Evolutionary conservation across 2,113 vertebrate genomes (phyloP), one percentile per base, ranked within the genome.

Genomic region (Eubucco bourcierii): DNA sequence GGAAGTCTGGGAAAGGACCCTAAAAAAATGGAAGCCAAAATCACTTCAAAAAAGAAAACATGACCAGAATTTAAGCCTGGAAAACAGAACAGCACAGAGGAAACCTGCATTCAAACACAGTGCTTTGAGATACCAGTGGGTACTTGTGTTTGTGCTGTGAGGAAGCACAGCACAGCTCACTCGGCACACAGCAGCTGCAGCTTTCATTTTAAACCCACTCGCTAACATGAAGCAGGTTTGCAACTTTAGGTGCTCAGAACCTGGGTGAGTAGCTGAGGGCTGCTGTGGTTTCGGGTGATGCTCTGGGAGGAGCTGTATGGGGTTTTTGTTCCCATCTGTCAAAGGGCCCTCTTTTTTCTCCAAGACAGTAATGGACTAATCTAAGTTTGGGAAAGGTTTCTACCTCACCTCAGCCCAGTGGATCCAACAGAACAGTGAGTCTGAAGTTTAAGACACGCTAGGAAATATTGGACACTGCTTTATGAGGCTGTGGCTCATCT

Each of bases 221-320:
- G n/a, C 29, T 73, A 13, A 74, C 0, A 1, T 17, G 31, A 70
- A 52, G 10, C 31, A 50, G 21, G 50, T 28, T 12, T 56, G 27
- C n/a, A 78, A n/a, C 52, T 74, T 31, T 27, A 1, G 3, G 3
- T 15, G 20, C 52, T 86, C 47, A 77, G n/a, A 75, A 63, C 12
- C 24, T 7, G 5, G 0, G 5, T 4, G 28, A 77, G 24, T 20
- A 75, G 4, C 2, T 39, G 52, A 82, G 4, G 44, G 31, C 11
- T 37, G 3, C 1, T 50, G 33, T 1, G 0, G 16, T 73, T 63
- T 29, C 7, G 8, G 3, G 12, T 6, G 47, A 29, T 56, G 15
- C 11, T 4, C 23, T 7, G 6, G 0, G 2, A 6, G 17, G 10
- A 6, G 2, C 4, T 63, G 24, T 6, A 5, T 5, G 50, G 13